Base-by-base conservation (phyloP, 2,113 vertebrate genomes). In the Oriolus oriolus region DNA sequence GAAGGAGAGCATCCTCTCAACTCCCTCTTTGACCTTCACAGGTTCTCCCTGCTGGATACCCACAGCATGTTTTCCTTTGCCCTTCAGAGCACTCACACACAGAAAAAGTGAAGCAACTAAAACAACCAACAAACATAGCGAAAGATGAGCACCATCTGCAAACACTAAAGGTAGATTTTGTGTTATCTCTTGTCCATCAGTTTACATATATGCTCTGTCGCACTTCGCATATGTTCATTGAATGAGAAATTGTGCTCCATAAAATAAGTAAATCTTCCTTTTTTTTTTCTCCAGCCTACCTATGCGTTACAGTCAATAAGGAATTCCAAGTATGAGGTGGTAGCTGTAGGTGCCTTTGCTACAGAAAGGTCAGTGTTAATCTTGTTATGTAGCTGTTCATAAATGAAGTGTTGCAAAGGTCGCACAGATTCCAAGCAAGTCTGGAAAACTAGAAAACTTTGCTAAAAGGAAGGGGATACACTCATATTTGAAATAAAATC, bases 401-500 rank as follows among this genome's bases (percentile, higher is more conserved):
- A 84, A 95, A 63, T 1, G 2, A 33, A 35, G 64, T 39, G 53
- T 76, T 90, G 84, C 60, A 93, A 87, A 92, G 69, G 84, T 80
- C 16, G 0, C 54, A 84, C 3, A 73, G 84, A 65, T 78, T 95
- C 80, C 89, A 70, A 93, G 68, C 19, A 42, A 96, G 74, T 71
- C 39, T 1, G 13, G 54, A 94, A 95, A 92, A 90, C 20, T 56
- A 57, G 37, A 89, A 82, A 95, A 89, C 69, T 93, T 84, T 27
- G 56, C 78, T 84, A 59, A 74, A 92, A 95, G 49, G 59, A 77
- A 45, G 84, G 47, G 14, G 18, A 33, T 59, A 64, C 53, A 54
- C 35, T 96, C 71, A 61, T 59, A 86, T 91, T 93, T 81, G 65
- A 93, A 97, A 93, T 78, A 53, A 94, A 95, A 87, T 83, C 63